Evolutionary conservation across 2,797 vertebrate genomes (phyloP).

Genomic region (Peromyscus attwateri): DNA sequence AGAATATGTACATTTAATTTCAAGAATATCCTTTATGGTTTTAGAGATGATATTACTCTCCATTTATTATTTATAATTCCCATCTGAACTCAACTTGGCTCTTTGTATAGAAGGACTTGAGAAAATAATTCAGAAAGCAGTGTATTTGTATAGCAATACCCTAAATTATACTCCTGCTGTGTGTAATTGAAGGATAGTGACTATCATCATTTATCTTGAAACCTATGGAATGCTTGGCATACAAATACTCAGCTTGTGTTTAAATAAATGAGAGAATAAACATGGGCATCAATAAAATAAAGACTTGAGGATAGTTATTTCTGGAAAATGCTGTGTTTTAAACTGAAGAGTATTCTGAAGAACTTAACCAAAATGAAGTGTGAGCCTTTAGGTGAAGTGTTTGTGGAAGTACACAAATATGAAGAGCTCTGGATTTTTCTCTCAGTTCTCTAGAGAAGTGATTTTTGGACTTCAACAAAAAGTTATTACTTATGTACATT

Average conservation of each 20-base stretch:
- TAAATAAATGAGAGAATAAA: neutral
- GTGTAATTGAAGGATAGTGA: neutral
- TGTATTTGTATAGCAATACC: neutral
- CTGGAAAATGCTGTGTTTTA: neutral
- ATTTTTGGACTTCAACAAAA: neutral
- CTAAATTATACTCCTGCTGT: neutral
- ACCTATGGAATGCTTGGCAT: neutral
- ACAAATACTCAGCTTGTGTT: neutral
- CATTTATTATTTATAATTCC: slow-evolving; percentile 17
- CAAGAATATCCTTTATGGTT: slow-evolving; percentile 19
- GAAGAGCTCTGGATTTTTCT: neutral
- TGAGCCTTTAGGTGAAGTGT: neutral
- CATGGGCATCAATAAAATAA: neutral
- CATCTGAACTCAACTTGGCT: slow-evolving; percentile 1
- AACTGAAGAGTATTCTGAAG: neutral
- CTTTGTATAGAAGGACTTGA: neutral
- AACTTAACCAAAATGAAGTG: neutral
- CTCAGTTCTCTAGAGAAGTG: neutral
- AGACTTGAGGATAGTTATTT: neutral
- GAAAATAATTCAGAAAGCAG: slow-evolving; percentile 7
- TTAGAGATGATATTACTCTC: neutral
- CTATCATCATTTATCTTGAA: neutral
- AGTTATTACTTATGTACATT: neutral
- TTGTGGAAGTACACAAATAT: neutral
- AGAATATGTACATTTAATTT: slow-evolving; percentile 25